Evolutionary conservation across 2,113 vertebrate species (phyloP), one percentile per base, ranked within the genome.

Genomic region (Hemichromis elongatus): DNA sequence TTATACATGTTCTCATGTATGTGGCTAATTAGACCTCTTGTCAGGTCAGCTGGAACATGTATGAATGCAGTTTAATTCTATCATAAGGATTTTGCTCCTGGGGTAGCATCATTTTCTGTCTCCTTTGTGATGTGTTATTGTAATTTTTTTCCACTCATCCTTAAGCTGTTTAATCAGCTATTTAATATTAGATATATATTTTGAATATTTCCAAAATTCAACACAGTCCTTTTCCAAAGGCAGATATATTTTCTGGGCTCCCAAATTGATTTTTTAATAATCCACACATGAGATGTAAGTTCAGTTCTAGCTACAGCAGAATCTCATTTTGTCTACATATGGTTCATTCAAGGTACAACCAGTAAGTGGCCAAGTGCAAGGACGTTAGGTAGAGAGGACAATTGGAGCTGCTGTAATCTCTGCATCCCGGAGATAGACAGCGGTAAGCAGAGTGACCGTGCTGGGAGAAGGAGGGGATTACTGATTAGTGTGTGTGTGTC

Each of bases 401-500:
- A 90, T 83, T 89, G 84, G 85, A 88, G 73, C 66, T 78, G 84
- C 81, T 90, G 87, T 92, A 93, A 94, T 94, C 89, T 92, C 83
- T 85, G 83, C 89, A 90, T 91, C 80, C 86, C 79, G 80, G 79
- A 92, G 86, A 92, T 83, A 90, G 89, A 90, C 86, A 81, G 86
- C 80, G 5, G 55, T n/a, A 57, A 53, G 83, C 47, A 80, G 79
- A 89, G 52, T 90, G 85, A 90, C 88, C 66, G 80, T 81, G 56
- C 33, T 45, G 79, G 73, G 81, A 89, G 79, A 90, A 86, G 59
- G 80, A 90, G 90, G 89, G 87, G 90, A 93, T 93, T 94, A 91
- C 88, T 92, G 88, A 91, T 94, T 86, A 85, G 86, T 53, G 7
- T 5, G 14, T 83, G 8, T 57, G 14, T 54, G 56, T 84, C 54